These are phyloP conservation scores for Andrena dorsata DNA, from an alignment of 2,888 invertebrate genomes.

Conservation along the genomic window DNA sequence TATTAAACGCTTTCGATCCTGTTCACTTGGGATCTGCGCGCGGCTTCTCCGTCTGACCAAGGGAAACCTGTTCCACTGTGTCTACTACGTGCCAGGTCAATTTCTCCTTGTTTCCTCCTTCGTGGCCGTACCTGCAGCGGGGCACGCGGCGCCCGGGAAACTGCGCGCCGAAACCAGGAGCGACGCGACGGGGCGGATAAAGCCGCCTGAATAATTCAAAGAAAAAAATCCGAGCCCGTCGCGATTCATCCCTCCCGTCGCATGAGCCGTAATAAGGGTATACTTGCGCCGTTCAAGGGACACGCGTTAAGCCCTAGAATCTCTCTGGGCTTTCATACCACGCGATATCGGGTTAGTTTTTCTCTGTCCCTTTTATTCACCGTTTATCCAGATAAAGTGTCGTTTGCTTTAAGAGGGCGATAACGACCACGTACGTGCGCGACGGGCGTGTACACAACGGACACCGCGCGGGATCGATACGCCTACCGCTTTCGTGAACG, in stretches of 20 bases:
- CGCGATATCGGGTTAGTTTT: conserved; percentile 18
- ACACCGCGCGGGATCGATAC: conserved; percentile 65
- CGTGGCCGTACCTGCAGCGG: not conserved
- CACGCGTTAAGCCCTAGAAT: conserved; percentile 27
- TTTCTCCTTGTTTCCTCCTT: conserved; percentile 14
- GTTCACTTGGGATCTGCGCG: not conserved
- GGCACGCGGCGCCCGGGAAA: not conserved
- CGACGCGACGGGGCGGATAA: not conserved
- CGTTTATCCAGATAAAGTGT: conserved; percentile 68
- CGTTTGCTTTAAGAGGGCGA: conserved; percentile 60
- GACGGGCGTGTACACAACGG: conserved; percentile 34
- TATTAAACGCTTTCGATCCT: not conserved
- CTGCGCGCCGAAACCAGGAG: conserved; percentile 1
- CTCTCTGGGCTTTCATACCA: conserved; percentile 11
- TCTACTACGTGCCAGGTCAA: not conserved
- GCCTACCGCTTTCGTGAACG: conserved; percentile 65
- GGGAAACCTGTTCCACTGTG: conserved; percentile 36
- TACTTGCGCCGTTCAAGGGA: conserved; percentile 13
- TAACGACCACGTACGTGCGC: conserved; percentile 59
- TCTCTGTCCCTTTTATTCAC: conserved; percentile 41
- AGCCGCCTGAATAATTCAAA: conserved; percentile 26
- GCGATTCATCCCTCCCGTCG: not conserved
- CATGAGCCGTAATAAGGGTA: conserved; percentile 8
- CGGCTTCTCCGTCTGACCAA: conserved; percentile 18
- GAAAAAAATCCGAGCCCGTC: not conserved